These are phyloP conservation scores for Gonatopus flavifemur DNA, from an alignment of 1,140 invertebrate genomes.

Conservation along the genomic window DNA sequence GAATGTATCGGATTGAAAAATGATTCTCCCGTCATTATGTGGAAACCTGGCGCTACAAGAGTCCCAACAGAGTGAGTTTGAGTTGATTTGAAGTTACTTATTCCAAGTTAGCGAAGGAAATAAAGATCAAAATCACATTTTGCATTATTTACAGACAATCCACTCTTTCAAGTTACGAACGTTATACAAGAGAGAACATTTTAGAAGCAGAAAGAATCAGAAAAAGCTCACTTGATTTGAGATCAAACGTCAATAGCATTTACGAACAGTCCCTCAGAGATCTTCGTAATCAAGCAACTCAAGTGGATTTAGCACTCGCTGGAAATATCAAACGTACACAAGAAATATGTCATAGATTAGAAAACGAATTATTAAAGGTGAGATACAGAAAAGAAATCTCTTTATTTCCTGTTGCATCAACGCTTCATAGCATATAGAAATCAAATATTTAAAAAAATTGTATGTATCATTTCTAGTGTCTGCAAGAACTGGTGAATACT, in stretches of 20 bases:
- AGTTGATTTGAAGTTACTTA: neutral
- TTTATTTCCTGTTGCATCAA: neutral
- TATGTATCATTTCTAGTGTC: constrained; percentile 51
- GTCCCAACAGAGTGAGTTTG: constrained; percentile 65
- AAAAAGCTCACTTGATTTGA: constrained; percentile 64
- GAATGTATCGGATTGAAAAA: constrained; percentile 66
- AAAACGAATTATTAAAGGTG: constrained; percentile 67
- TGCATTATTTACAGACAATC: constrained; percentile 59
- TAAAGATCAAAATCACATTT: neutral
- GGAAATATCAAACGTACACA: constrained; percentile 69
- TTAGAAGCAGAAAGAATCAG: constrained; percentile 65
- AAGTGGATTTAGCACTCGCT: constrained; percentile 67
- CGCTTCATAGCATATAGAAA: neutral
- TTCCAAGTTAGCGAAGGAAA: neutral
- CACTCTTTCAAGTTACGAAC: constrained; percentile 71
- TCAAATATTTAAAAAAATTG: constrained; percentile 7
- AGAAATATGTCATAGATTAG: constrained; percentile 66
- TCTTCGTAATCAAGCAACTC: constrained; percentile 72
- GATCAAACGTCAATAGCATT: constrained; percentile 65
- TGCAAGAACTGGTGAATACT: constrained; percentile 69
- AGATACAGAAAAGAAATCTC: constrained; percentile 3
- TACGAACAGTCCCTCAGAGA: constrained; percentile 68
- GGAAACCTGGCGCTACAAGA: constrained; percentile 69
- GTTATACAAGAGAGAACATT: constrained; percentile 68
- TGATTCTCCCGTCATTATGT: constrained; percentile 66